phyloP scores from a whole-genome alignment of 1,140 invertebrate species.

The Himalopsyche phryganea region DNA sequence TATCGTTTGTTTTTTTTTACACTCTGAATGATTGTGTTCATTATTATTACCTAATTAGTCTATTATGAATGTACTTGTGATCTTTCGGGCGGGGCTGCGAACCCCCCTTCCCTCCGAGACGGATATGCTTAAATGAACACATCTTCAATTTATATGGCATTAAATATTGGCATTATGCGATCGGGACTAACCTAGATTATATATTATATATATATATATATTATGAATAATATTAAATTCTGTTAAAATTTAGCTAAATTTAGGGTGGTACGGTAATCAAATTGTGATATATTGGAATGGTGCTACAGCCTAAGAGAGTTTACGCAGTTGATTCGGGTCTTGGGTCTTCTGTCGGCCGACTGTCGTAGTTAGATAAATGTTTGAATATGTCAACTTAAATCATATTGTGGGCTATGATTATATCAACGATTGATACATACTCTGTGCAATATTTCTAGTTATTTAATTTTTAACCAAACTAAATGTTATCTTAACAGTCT shows the following conservation, averaged over 20 bases:
- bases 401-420: slow-evolving; percentile 52
- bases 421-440: slow-evolving; percentile 55
- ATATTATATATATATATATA: slow-evolving; percentile 19
- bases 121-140: slow-evolving; percentile 26
- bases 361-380: slow-evolving; percentile 35
- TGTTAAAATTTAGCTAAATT: slow-evolving; percentile 57
- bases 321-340: slow-evolving; percentile 2
- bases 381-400: slow-evolving; percentile 28
- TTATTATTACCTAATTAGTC: slow-evolving; percentile 33
- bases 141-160: slow-evolving; percentile 32
- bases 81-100: slow-evolving; percentile 14
- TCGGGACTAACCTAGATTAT: slow-evolving; percentile 56
- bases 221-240: slow-evolving; percentile 41
- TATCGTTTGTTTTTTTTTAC: slow-evolving; percentile 18
- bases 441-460: slow-evolving; percentile 63
- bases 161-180: slow-evolving; percentile 56
- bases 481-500: slow-evolving; percentile 54
- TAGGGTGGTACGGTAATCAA: slow-evolving; percentile 57
- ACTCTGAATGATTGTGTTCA: slow-evolving; percentile 35
- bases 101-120: slow-evolving; percentile 1
- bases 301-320: slow-evolving; percentile 46
- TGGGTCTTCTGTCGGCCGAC: slow-evolving; percentile 22
- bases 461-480: slow-evolving; percentile 59
- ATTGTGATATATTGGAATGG: slow-evolving; percentile 58
- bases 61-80: slow-evolving; percentile 24